Percentiles rank a stretch among this genome's conserved stretches.
Evolutionary conservation across 2,888 invertebrate genomes (phyloP).

Genomic region (Rhingia rostrata): DNA sequence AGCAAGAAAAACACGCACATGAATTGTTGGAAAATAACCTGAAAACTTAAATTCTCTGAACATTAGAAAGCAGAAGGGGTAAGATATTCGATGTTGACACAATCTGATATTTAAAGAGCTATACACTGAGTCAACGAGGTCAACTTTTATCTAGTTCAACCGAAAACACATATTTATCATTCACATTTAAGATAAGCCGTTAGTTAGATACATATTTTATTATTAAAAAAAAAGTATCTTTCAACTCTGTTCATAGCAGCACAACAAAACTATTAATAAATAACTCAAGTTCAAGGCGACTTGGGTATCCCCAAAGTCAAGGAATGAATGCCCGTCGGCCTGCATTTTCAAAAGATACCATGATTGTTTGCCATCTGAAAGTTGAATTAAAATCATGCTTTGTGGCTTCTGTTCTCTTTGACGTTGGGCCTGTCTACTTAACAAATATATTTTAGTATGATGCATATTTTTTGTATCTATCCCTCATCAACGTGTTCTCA

Average conservation of each 20-base stretch:
- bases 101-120: no score
- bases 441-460: slow-evolving; percentile 4
- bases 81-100: no score
- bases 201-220: neutral
- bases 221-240: neutral
- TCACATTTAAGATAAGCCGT: no score
- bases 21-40: no score
- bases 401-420: neutral
- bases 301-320: neutral
- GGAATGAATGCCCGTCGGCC: neutral
- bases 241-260: neutral
- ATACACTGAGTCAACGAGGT: no score
- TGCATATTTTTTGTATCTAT: slow-evolving; percentile 6
- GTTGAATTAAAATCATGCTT: neutral
- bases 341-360: neutral
- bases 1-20: no score
- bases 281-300: slow-evolving; percentile 20
- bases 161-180: no score
- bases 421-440: neutral
- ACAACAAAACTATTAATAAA: neutral
- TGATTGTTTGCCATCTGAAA: slow-evolving; percentile 16
- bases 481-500: neutral
- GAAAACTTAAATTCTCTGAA: no score
- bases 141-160: no score
- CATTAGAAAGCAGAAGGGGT: no score